Evolutionary conservation across 2,888 invertebrate genomes (phyloP).

Genomic region (Lomographa bimaculata): DNA sequence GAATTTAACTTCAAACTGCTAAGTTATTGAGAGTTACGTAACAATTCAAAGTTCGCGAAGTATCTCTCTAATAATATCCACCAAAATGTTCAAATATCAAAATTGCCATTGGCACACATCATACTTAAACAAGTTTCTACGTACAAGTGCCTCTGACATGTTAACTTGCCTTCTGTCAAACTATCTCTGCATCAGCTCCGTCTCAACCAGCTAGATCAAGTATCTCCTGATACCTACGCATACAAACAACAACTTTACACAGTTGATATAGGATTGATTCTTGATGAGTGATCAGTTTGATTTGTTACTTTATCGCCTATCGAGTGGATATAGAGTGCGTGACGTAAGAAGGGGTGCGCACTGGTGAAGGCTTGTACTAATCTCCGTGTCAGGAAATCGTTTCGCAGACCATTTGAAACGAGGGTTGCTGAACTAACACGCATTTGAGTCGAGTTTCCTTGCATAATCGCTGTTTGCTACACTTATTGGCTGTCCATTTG

Average conservation of each 20-base stretch:
- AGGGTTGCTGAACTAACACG: conserved; percentile 75
- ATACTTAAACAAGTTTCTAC: conserved; percentile 68
- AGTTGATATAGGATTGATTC: conserved; percentile 48
- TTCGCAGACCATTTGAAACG: conserved; percentile 82
- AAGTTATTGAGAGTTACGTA: too few species aligned
- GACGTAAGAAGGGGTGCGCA: conserved; percentile 81
- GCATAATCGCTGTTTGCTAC: conserved; percentile 69
- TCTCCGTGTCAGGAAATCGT: conserved; percentile 84
- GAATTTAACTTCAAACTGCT: too few species aligned
- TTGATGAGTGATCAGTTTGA: conserved; percentile 49
- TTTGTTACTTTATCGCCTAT: conserved; percentile 57
- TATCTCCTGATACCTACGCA: conserved; percentile 29
- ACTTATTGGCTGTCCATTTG: conserved; percentile 58
- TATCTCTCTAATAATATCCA: too few species aligned
- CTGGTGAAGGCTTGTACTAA: conserved; percentile 83
- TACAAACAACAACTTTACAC: conserved; percentile 53
- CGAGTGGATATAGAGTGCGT: conserved; percentile 71
- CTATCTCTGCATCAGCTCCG: conserved; percentile 64
- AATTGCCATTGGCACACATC: conserved; percentile 60
- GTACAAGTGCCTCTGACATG: conserved; percentile 72
- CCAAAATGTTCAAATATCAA: conserved; percentile 20
- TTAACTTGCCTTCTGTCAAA: conserved; percentile 82
- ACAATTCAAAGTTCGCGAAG: too few species aligned
- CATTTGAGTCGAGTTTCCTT: conserved; percentile 73
- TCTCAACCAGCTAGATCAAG: conserved; percentile 39